Evolutionary conservation across 2,797 vertebrate genomes (phyloP).

Genomic region (Paramormyrops hopkinsi): DNA sequence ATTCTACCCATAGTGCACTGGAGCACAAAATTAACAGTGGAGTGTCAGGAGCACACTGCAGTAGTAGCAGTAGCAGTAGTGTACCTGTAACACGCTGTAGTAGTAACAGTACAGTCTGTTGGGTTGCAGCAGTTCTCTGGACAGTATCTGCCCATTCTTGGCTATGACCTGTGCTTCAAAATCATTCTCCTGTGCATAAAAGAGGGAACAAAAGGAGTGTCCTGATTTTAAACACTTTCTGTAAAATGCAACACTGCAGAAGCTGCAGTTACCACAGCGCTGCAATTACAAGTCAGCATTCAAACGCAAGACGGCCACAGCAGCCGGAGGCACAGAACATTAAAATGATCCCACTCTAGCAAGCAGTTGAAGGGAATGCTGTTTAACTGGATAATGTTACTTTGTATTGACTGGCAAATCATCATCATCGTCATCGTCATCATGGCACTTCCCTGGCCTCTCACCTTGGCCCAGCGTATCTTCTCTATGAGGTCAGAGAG

Average conservation of each 20-base stretch:
- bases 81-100: slow-evolving; percentile 45
- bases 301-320: not conserved
- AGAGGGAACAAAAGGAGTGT: not conserved
- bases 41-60: too few relatives aligned
- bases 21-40: not conserved
- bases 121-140: slow-evolving; percentile 73
- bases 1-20: not conserved
- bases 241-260: not conserved
- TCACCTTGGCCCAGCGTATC: slow-evolving; percentile 80
- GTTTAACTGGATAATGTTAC: not conserved
- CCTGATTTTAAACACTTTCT: slow-evolving; percentile 1
- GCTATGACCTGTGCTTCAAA: slow-evolving; percentile 62
- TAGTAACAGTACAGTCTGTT: slow-evolving; percentile 81
- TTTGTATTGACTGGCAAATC: not conserved
- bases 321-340: not conserved
- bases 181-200: slow-evolving; percentile 62
- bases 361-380: not conserved
- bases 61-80: not conserved
- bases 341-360: not conserved
- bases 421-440: not conserved
- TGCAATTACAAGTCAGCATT: not conserved
- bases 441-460: not conserved
- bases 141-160: slow-evolving; percentile 61
- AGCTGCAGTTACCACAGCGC: not conserved
- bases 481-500: slow-evolving; percentile 79